These are phyloP conservation scores for Hippasteria phrygiana DNA, from an alignment of 53 echinoderm and acorn worm species.

Conservation along the genomic window DNA sequence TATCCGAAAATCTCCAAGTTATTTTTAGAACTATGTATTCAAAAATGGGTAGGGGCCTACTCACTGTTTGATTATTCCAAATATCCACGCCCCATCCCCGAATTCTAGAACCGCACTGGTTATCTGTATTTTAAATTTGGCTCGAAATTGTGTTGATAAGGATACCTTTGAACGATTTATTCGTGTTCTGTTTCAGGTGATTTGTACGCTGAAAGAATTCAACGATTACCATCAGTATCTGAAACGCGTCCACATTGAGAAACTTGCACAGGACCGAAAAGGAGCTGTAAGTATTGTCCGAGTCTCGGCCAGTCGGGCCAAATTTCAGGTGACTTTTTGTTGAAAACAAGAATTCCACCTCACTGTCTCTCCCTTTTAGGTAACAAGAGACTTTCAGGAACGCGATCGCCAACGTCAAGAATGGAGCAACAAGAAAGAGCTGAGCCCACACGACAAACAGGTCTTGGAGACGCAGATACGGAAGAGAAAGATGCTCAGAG, in stretches of 20 bases:
- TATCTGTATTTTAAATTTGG: too few relatives aligned
- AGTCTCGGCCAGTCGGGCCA: too few relatives aligned
- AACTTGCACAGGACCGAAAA: constrained; percentile 80
- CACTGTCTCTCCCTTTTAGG: constrained; percentile 2
- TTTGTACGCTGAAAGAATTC: constrained; percentile 92
- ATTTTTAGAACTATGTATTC: too few relatives aligned
- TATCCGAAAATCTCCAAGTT: too few relatives aligned
- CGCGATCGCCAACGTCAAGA: constrained; percentile 45
- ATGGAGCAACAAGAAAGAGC: constrained; percentile 47
- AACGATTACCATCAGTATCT: constrained; percentile 94
- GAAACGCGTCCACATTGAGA: constrained; percentile 82
- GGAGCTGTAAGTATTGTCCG: constrained; percentile 61
- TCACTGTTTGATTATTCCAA: too few relatives aligned
- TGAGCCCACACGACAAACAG: constrained; percentile 40
- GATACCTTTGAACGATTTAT: not conserved
- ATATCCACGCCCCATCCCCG: too few relatives aligned
- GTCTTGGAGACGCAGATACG: constrained; percentile 21
- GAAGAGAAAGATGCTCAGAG: constrained; percentile 50
- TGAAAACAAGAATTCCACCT: too few relatives aligned
- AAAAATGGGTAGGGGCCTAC: too few relatives aligned
- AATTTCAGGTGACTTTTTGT: too few relatives aligned
- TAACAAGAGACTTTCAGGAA: not conserved
- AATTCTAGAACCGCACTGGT: too few relatives aligned
- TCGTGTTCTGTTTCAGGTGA: constrained; percentile 67
- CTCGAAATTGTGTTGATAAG: not conserved